A percentile compares a stretch with the other conserved stretches of the same genome.
These are phyloP conservation scores for Rhyzopertha dominica DNA, from an alignment of 1,140 invertebrate genomes.

Conservation along the genomic window DNA sequence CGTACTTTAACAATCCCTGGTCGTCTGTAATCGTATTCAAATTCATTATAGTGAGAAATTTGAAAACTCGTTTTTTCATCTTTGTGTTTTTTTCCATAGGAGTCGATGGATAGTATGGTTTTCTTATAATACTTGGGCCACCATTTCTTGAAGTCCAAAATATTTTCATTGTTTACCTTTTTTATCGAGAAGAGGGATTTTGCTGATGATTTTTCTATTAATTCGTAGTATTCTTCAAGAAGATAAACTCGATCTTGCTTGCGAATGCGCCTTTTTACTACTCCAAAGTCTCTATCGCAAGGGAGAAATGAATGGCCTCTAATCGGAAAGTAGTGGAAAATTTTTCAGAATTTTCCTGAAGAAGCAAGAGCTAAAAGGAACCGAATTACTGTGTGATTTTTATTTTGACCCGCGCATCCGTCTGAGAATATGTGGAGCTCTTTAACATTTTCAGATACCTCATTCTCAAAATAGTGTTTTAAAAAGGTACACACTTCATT, in stretches of 20 bases:
- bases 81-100: too few relatives aligned
- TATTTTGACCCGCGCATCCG: constrained; percentile 4
- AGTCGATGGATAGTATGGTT: too few relatives aligned
- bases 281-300: constrained; percentile 13
- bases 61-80: too few relatives aligned
- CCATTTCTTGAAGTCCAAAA: constrained; percentile 26
- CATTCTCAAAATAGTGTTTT: constrained; percentile 5
- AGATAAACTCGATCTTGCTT: constrained; percentile 14
- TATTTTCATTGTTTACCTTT: constrained; percentile 20
- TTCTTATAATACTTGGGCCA: constrained; percentile 21
- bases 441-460: constrained; percentile 6
- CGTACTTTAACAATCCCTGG: too few relatives aligned
- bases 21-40: too few relatives aligned
- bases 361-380: constrained; percentile 2
- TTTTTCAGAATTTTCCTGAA: constrained; percentile 11
- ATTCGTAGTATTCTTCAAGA: too few relatives aligned
- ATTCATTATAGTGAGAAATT: too few relatives aligned
- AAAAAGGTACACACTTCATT: constrained; percentile 16
- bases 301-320: constrained; percentile 18
- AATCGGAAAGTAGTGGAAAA: constrained; percentile 17
- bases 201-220: too few relatives aligned
- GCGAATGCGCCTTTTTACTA: constrained; percentile 4
- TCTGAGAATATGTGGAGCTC: constrained; percentile 26
- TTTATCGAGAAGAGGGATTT: constrained; percentile 23
- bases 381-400: background rate